phyloP scores from a whole-genome alignment of 2,797 vertebrate genomes.

The Hoplostethus mediterraneus region DNA sequence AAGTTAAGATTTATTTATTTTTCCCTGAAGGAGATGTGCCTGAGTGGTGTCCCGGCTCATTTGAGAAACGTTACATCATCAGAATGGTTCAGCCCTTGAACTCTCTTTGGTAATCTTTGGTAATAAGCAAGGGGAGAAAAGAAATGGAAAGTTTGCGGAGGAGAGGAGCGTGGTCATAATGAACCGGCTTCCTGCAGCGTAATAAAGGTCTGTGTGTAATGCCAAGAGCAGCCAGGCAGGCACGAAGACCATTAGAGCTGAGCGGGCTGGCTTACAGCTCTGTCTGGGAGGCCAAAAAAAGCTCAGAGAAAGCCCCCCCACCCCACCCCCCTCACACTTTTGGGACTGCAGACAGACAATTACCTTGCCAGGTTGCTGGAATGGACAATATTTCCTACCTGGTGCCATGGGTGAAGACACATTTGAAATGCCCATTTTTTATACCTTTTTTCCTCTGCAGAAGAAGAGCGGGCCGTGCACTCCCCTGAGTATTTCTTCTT shows the following conservation, averaged over 20 bases:
- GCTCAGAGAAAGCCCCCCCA: constrained; percentile 35
- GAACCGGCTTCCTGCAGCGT: constrained; percentile 74
- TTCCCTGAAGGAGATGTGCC: constrained; percentile 53
- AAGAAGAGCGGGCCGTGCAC: constrained; percentile 40
- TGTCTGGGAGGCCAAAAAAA: constrained; percentile 68
- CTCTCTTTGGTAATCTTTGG: constrained; percentile 73
- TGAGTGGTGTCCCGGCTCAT: constrained; percentile 58
- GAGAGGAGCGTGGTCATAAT: constrained; percentile 68
- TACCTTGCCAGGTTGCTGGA: constrained; percentile 43
- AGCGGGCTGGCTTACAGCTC: constrained; percentile 64
- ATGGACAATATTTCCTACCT: constrained; percentile 45
- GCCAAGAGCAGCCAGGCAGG: constrained; percentile 75
- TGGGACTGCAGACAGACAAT: constrained; percentile 56
- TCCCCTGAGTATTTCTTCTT: constrained; percentile 42
- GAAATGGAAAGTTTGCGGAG: constrained; percentile 72
- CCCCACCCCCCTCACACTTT: constrained; percentile 35
- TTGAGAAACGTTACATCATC: constrained; percentile 68
- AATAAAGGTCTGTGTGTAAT: constrained; percentile 81
- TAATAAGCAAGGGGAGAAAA: constrained; percentile 63
- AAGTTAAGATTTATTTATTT: constrained; percentile 32
- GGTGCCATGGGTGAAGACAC: constrained; percentile 62
- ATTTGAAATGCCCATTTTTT: constrained; percentile 48
- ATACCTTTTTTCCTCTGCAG: constrained; percentile 17
- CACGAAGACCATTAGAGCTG: constrained; percentile 80
- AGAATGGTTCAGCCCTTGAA: constrained; percentile 58